Conservation (phyloP, 1,140 invertebrate species). For the silkworm (Bombyx mori) region DNA sequence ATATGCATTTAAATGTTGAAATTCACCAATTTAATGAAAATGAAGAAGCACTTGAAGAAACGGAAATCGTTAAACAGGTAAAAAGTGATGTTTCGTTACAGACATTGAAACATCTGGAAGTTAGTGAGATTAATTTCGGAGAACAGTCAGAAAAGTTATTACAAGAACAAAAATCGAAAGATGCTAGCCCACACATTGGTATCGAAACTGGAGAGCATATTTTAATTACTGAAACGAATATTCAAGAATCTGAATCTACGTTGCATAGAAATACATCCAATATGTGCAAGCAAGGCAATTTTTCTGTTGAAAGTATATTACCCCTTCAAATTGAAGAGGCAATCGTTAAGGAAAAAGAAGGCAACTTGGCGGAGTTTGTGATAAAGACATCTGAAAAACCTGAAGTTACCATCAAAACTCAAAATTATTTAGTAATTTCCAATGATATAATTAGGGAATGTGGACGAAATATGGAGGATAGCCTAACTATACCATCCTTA, state of each 20-base stretch:
- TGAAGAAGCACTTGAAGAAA: slow-evolving; percentile 18
- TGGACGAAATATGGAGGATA: slow-evolving; percentile 21
- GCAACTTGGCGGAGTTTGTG: slow-evolving; percentile 9
- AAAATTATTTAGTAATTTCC: slow-evolving; percentile 36
- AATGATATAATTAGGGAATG: slow-evolving; percentile 37
- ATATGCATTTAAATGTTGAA: slow-evolving; percentile 38
- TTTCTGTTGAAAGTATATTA: slow-evolving; percentile 23
- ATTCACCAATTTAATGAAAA: slow-evolving; percentile 27
- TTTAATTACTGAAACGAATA: slow-evolving; percentile 28
- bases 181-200: slow-evolving; percentile 16
- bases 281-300: slow-evolving; percentile 14
- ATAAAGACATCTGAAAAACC: slow-evolving; percentile 22
- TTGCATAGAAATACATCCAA: slow-evolving; percentile 12
- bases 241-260: slow-evolving; percentile 30
- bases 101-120: slow-evolving; percentile 25
- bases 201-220: slow-evolving; percentile 34
- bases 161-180: slow-evolving; percentile 15
- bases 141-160: slow-evolving; percentile 26
- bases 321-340: slow-evolving; percentile 38
- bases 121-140: slow-evolving; percentile 30
- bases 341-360: slow-evolving; percentile 28
- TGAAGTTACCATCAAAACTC: slow-evolving; percentile 29
- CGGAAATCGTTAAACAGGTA: slow-evolving; percentile 22
- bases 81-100: slow-evolving; percentile 22
- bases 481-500: slow-evolving; percentile 9